Base-by-base conservation (phyloP, 2,113 vertebrate genomes). In the Sander lucioperca region DNA sequence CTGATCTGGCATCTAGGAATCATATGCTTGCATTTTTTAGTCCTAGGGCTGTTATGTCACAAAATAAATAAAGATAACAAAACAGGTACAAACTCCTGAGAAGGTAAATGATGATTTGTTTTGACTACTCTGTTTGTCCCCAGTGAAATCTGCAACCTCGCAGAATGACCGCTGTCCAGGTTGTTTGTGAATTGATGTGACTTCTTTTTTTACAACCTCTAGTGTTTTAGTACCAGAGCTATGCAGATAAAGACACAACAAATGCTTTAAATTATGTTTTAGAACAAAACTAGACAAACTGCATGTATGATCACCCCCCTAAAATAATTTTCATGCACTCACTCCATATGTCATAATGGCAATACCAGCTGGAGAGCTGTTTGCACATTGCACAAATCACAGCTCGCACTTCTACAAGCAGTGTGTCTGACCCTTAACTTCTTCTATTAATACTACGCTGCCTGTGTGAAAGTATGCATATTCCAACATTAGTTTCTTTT, bases 321-420 rank as follows among this genome's bases (percentile, higher is more conserved):
- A 48, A 68, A 74, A 86, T 72, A 39, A 14, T 36, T 74, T 56
- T 56, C 47, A 21, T 33, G 47, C 33, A 14, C 79, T 72, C 59
- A 13, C 54, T 80, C 80, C 73, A 87, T 81, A 88, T 90, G 88
- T 83, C 47, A 54, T n/a, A 45, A 80, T n/a, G n/a, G 54, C 66
- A 66, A 77, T 51, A 47, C 88, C 84, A 88, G 79, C 85, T 84
- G 80, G 88, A 65, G 61, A 79, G 67, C 33, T 50, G 74, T 56
- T 84, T 51, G 33, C 73, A 73, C 50, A 67, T 81, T 84, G 75
- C 77, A 67, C 78, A 75, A 74, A 50, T 86, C 77, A 70, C 58
- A 80, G 74, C 57, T 86, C 56, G 61, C 76, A 80, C 66, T 9
- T 75, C 25, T 70, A 18, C 54, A 61, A 43, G 19, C 30, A 50